Conservation (phyloP, 2,888 invertebrate species). For the Dynastes hyllus region DNA sequence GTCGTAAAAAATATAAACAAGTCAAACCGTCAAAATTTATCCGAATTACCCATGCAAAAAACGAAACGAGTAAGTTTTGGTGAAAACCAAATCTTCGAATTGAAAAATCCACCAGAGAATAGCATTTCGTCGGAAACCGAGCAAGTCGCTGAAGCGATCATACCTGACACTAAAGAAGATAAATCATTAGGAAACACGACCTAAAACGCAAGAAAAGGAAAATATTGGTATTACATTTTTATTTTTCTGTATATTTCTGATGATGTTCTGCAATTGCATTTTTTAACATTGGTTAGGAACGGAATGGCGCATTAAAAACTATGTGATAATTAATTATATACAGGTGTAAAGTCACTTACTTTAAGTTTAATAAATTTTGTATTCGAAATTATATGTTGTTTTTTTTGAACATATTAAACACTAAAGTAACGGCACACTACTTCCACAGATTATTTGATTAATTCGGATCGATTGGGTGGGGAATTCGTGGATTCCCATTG, state of each 20-base stretch:
- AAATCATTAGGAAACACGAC: background rate
- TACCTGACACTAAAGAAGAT: background rate
- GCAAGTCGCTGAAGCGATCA: background rate
- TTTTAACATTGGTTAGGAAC: background rate
- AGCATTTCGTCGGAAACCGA: background rate
- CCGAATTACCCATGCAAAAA: conserved; percentile 52
- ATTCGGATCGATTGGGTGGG: too few relatives aligned
- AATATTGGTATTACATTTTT: too few relatives aligned
- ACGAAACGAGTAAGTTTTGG: conserved; percentile 69
- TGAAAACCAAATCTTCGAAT: conserved; percentile 66
- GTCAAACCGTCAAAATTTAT: conserved; percentile 33
- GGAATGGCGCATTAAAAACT: conserved; percentile 7
- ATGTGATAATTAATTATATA: conserved; percentile 16
- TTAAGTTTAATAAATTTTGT: conserved; percentile 25
- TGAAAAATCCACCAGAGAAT: conserved; percentile 27
- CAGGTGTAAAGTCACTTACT: background rate
- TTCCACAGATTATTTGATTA: too few relatives aligned
- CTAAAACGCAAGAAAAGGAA: too few relatives aligned
- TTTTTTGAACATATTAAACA: background rate
- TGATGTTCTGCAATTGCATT: background rate
- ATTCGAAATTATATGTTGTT: background rate
- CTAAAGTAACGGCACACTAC: too few relatives aligned
- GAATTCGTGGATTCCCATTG: too few relatives aligned
- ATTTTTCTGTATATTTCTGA: background rate
- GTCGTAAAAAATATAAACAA: conserved; percentile 61